Evolutionary conservation across 2,113 vertebrate genomes (phyloP), one percentile per base, ranked within the genome.

Genomic region (Platichthys stellatus): DNA sequence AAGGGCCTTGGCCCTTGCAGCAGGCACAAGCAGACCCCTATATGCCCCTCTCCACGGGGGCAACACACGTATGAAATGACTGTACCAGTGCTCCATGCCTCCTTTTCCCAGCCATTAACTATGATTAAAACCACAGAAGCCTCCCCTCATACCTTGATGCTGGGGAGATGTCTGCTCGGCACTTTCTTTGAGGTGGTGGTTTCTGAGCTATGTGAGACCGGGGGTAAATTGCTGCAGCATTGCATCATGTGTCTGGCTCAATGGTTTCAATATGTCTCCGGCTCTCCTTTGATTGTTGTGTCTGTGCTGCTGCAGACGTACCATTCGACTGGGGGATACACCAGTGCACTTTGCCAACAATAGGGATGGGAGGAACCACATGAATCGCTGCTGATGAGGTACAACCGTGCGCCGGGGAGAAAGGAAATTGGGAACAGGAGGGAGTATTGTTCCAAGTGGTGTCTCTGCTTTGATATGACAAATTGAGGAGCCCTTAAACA

Each of bases 201-300:
- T 69, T 85, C 80, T 43, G 74, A 80, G 81, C 71, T 65, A 66
- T 79, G 84, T 82, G 76, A 80, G 78, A 82, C 70, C 64, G 73
- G 86, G 86, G 84, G 70, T 86, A 76, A 89, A 94, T 94, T 92
- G 85, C 89, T 93, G 40, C 69, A 71, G 84, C 89, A 91, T 94
- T 94, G 90, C 93, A 93, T 94, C 94, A 93, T 93, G 81, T 83
- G 85, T 93, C 89, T 90, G 69, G 81, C 87, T 89, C 84, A 91
- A 94, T 93, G 80, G 90, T 76, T 93, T 94, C 91, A 90, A 87
- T 91, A 89, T 94, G 93, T 92, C 77, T 85, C 72, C 74, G 68
- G 79, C 80, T 81, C 80, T 68, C 82, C 82, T 90, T 84, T 84
- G 88, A 89, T 89, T 93, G 90, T 93, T 93, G 93, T 90, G 92